These are phyloP conservation scores for Passerina amoena DNA, from an alignment of 2,113 vertebrate genomes.

Conservation along the genomic window DNA sequence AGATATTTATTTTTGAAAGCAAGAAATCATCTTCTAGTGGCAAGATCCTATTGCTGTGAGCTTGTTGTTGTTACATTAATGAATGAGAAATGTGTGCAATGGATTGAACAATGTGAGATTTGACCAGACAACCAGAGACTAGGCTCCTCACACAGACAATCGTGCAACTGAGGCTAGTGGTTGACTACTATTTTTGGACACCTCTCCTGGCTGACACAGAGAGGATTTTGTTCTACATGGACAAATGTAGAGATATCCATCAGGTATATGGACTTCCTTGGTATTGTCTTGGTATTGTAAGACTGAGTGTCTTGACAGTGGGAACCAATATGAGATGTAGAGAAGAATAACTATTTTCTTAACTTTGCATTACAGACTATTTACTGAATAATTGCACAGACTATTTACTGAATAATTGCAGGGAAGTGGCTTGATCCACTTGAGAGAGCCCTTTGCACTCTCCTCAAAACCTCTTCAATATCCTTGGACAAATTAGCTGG, in stretches of 20 bases:
- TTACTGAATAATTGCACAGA: neutral
- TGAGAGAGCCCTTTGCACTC: neutral
- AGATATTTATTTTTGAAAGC: slow-evolving; percentile 42
- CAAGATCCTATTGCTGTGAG: slow-evolving; percentile 10
- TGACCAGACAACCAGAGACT: slow-evolving; percentile 7
- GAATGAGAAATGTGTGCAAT: slow-evolving; percentile 21
- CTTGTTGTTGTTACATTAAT: slow-evolving; percentile 42
- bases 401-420: neutral
- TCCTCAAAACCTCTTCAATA: neutral
- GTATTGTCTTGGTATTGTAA: neutral
- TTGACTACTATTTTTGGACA: slow-evolving; percentile 36
- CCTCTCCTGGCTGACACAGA: slow-evolving; percentile 37
- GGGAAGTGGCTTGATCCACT: neutral
- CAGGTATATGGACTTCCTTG: neutral
- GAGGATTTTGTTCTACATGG: slow-evolving; percentile 36
- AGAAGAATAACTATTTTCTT: neutral
- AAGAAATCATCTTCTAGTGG: slow-evolving; percentile 38
- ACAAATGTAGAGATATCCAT: neutral
- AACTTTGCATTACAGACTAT: neutral
- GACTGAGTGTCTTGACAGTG: neutral
- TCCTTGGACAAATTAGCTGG: neutral
- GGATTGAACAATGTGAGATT: slow-evolving; percentile 14
- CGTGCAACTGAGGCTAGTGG: slow-evolving; percentile 23
- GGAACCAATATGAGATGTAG: neutral
- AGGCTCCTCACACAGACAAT: neutral